phyloP scores from a whole-genome alignment of 2,113 vertebrate genomes.

The Glareola pratincola region DNA sequence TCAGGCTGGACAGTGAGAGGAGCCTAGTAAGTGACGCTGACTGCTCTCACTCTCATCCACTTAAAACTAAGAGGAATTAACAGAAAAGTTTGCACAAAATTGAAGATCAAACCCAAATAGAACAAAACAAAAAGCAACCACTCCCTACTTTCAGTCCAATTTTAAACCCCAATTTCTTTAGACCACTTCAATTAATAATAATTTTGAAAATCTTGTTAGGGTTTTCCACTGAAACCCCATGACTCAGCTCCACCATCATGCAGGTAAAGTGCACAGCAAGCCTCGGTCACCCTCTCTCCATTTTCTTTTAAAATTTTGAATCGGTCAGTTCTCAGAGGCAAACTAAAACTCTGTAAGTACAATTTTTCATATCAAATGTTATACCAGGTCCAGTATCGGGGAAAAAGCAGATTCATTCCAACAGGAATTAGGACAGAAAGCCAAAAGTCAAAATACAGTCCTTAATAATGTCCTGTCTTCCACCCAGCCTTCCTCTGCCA shows the following conservation, averaged over 20 bases:
- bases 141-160: background rate
- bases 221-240: background rate
- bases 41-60: background rate
- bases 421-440: background rate
- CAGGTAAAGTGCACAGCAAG: background rate
- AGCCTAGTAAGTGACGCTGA: background rate
- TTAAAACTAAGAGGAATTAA: background rate
- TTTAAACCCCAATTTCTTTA: background rate
- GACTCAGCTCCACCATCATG: background rate
- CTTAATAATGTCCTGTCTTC: background rate
- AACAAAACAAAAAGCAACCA: too few relatives aligned
- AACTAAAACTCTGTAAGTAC: background rate
- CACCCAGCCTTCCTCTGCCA: background rate
- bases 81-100: background rate
- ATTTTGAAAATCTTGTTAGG: background rate
- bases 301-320: background rate
- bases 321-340: background rate
- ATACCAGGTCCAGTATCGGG: background rate
- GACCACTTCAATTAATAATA: background rate
- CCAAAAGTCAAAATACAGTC: background rate
- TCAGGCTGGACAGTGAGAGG: background rate
- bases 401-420: background rate
- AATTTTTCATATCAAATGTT: background rate
- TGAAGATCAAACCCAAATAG: background rate
- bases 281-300: accelerated